Evolutionary conservation across 2,888 invertebrate species (phyloP), one percentile per base, ranked within the genome.

Genomic region (Lithophane semibrunnea): DNA sequence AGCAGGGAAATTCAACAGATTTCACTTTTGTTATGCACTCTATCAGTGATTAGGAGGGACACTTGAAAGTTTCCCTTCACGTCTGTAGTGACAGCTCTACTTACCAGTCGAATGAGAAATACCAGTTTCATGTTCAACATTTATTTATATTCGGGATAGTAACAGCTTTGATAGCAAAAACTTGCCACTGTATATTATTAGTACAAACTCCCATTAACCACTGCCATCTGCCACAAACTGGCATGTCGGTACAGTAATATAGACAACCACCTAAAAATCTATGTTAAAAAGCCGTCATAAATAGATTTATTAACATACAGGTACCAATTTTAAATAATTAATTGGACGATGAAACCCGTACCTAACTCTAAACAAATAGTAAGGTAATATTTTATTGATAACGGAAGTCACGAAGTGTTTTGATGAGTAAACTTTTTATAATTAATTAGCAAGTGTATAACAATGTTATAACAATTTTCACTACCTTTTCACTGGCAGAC

Each of bases 21-120:
- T 96, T 96, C 95, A 94, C 95, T 95, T 95, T 94, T 93, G 90
- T 92, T 92, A 89, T 87, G 89, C 88, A 88, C 88, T 85, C 83
- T 87, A 85, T 84, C 85, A 81, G 68, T 78, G 66, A 85, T 79
- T 86, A 76, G 65, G 73, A 76, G 75, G 75, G 80, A 78, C 75
- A 77, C 80, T 83, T 75, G 83, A 80, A 85, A 87, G 82, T 86
- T 81, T 75, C 56, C 74, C 77, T 80, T 82, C 73, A 80, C 75
- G 72, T 74, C 68, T 60, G 12, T 52, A 75, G 44, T 63, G 74
- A 73, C 75, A 79, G 71, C 71, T 76, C 58, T 68, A 85, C 71
- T 78, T 73, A 73, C 64, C 12, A 73, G 64, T 67, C n/a, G 4
- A 79, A 18, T 71, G 56, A 79, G 65, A 61, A 73, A 83, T 73